phyloP scores from a whole-genome alignment of 2,888 invertebrate species.

The Cheilosia vulpina region DNA sequence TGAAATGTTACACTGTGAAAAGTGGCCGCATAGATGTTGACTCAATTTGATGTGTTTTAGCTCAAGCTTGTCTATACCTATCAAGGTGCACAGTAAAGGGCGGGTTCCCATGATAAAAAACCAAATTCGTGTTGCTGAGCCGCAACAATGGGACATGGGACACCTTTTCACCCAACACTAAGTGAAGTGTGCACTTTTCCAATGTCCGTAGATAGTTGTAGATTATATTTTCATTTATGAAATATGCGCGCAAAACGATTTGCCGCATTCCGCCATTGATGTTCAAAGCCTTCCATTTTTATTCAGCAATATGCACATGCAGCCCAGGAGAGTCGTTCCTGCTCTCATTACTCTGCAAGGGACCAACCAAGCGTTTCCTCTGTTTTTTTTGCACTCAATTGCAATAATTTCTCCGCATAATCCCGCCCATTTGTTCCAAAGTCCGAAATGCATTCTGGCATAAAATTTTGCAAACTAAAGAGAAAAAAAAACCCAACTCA shows the following conservation, averaged over 20 bases:
- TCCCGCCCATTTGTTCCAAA: slow-evolving; percentile 70
- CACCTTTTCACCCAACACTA: too few relatives aligned
- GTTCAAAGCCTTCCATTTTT: slow-evolving; percentile 48
- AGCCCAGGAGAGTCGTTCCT: slow-evolving; percentile 8
- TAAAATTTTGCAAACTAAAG: slow-evolving; percentile 64
- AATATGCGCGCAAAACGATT: background rate
- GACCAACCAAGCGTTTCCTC: slow-evolving; percentile 31
- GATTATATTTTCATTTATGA: background rate
- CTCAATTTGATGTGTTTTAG: too few relatives aligned
- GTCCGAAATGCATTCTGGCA: slow-evolving; percentile 71
- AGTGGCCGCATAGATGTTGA: too few relatives aligned
- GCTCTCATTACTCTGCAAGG: slow-evolving; percentile 33
- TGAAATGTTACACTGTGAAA: too few relatives aligned
- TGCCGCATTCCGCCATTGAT: slow-evolving; percentile 45
- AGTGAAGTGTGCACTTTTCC: too few relatives aligned
- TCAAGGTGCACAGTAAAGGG: too few relatives aligned
- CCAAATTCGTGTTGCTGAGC: too few relatives aligned
- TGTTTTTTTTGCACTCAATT: slow-evolving; percentile 6
- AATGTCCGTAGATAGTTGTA: too few relatives aligned
- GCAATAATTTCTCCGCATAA: slow-evolving; percentile 38
- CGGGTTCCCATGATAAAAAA: too few relatives aligned
- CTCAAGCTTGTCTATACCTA: too few relatives aligned
- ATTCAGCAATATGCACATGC: slow-evolving; percentile 8
- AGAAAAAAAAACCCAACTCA: slow-evolving; percentile 15
- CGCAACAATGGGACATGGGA: too few relatives aligned